Conservation (phyloP, 1,140 invertebrate genomes). For the Drosophila watanabei region DNA sequence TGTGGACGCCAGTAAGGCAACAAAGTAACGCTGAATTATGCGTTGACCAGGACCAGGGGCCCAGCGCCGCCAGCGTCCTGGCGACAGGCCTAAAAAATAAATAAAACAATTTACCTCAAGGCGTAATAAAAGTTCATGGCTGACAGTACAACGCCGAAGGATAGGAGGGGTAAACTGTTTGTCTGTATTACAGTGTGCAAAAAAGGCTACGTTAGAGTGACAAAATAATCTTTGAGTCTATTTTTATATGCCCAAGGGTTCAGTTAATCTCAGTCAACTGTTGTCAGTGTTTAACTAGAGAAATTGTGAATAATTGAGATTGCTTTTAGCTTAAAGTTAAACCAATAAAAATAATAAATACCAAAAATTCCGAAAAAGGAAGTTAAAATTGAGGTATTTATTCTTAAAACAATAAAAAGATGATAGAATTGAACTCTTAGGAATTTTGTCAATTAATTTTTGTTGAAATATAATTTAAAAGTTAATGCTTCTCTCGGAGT, state of each 20-base stretch:
- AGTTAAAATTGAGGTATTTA: too few species aligned
- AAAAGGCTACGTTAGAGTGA: constrained; percentile 12
- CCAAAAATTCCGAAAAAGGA: too few species aligned
- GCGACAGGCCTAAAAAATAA: constrained; percentile 79
- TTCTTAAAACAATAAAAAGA: too few species aligned
- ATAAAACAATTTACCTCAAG: constrained; percentile 82
- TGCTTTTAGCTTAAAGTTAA: neutral
- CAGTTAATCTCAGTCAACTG: neutral
- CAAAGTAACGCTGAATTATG: constrained; percentile 75
- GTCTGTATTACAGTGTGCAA: constrained; percentile 6
- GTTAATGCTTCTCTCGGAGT: too few species aligned
- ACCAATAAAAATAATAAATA: neutral
- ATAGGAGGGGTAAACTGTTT: constrained; percentile 4
- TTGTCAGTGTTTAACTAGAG: neutral
- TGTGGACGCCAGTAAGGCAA: constrained; percentile 34
- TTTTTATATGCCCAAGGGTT: neutral
- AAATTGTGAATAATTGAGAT: neutral
- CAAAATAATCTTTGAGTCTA: constrained; percentile 3
- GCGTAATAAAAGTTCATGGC: constrained; percentile 83
- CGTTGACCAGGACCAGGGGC: constrained; percentile 53
- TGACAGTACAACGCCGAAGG: constrained; percentile 53
- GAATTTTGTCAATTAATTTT: too few species aligned
- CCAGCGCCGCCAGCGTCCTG: constrained; percentile 14
- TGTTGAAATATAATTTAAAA: too few species aligned
- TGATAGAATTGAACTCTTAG: too few species aligned